Percentiles rank a stretch among this genome's conserved stretches.
Conservation (phyloP, 2,113 vertebrate genomes). For the Synodontis membranacea region DNA sequence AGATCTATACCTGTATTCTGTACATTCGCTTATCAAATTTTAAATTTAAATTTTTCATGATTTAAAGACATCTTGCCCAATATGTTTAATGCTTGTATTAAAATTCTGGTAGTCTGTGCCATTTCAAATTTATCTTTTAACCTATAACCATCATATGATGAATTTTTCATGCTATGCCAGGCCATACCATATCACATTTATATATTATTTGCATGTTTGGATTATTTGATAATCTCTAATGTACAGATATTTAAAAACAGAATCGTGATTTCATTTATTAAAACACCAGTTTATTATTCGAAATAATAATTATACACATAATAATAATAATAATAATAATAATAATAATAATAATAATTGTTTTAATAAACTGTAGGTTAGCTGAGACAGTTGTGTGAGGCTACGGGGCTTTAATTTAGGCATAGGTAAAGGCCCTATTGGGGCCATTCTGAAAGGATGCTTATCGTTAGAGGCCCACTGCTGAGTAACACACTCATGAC, state of each 20-base stretch:
- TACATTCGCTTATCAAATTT: background rate
- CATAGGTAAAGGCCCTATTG: conserved; percentile 11
- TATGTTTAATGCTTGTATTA: background rate
- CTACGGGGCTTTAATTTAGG: conserved; percentile 27
- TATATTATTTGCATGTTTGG: background rate
- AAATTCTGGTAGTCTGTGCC: background rate
- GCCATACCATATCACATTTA: background rate
- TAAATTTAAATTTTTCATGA: background rate
- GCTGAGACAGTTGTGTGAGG: conserved; percentile 13
- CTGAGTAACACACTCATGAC: conserved; percentile 66
- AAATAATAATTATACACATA: background rate
- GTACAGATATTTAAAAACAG: background rate
- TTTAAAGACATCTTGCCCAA: background rate
- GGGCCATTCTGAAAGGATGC: conserved; percentile 24
- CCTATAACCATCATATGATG: background rate
- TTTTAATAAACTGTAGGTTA: background rate
- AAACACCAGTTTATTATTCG: too few species aligned
- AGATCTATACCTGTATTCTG: background rate
- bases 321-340: too few species aligned
- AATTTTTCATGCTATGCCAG: background rate
- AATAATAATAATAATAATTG: background rate
- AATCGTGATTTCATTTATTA: background rate
- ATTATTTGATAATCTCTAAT: background rate
- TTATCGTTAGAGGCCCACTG: conserved; percentile 50
- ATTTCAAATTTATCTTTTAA: background rate